Conservation (phyloP, 2,797 vertebrate genomes). For the Sebastes aleutianus region DNA sequence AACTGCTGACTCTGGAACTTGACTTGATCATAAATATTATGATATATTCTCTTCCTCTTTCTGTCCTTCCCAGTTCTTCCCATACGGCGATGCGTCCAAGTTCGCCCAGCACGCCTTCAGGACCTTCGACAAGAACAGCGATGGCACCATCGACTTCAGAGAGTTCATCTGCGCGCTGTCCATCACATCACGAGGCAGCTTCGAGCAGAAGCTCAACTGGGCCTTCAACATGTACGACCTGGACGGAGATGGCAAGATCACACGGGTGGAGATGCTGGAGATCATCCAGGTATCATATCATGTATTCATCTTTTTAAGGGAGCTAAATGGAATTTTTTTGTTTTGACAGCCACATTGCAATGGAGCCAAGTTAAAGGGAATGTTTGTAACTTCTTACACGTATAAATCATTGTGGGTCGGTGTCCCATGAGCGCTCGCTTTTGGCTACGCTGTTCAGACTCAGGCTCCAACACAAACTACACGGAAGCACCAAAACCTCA, state of each 20-base stretch:
- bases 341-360: neutral
- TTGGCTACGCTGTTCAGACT: too few species aligned
- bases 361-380: neutral
- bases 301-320: neutral
- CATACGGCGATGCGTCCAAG: constrained; percentile 97
- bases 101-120: constrained; percentile 98
- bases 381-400: too few species aligned
- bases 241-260: constrained; percentile 98
- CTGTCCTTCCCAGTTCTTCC: constrained; percentile 88
- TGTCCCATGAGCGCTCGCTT: too few species aligned
- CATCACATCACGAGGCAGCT: constrained; percentile 98
- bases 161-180: constrained; percentile 99
- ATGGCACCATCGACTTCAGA: constrained; percentile 98
- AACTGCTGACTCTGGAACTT: neutral
- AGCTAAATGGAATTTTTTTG: neutral
- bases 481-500: too few species aligned
- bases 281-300: constrained; percentile 90
- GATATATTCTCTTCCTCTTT: neutral
- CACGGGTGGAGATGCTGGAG: constrained; percentile 98
- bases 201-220: constrained; percentile 99
- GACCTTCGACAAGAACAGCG: constrained; percentile 98
- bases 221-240: constrained; percentile 99
- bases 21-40: neutral
- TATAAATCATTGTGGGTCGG: too few species aligned
- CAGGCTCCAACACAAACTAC: too few species aligned